Conservation (phyloP, 2,888 invertebrate genomes). For the Hypselothyrea guttata region DNA sequence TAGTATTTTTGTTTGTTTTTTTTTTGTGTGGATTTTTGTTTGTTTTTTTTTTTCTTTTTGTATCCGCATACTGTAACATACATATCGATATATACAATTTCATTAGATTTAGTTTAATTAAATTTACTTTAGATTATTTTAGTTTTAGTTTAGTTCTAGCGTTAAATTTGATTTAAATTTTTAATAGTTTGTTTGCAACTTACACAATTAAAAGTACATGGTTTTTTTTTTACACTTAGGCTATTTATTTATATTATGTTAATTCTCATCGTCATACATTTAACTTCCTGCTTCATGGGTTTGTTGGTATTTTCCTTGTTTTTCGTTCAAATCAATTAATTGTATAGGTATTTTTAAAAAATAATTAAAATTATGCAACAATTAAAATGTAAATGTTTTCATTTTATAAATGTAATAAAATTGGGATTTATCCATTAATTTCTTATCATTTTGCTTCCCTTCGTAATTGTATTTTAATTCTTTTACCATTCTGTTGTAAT, state of each 20-base stretch:
- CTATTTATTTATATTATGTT: constrained; percentile 16
- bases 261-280: constrained; percentile 1
- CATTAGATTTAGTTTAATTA: constrained; percentile 38
- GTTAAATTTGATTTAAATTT: constrained; percentile 77
- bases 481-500: constrained; percentile 15
- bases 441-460: constrained; percentile 48
- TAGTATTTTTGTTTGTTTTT: constrained; percentile 38
- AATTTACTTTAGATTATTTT: constrained; percentile 44
- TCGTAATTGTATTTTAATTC: constrained; percentile 26
- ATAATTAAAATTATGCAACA: constrained; percentile 80
- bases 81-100: constrained; percentile 55
- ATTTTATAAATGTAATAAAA: constrained; percentile 79
- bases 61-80: constrained; percentile 67
- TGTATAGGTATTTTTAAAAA: constrained; percentile 65
- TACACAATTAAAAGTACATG: constrained; percentile 43
- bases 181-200: constrained; percentile 72
- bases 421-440: constrained; percentile 64
- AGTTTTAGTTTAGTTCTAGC: constrained; percentile 50
- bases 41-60: constrained; percentile 48
- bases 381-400: constrained; percentile 75
- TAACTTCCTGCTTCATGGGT: neutral
- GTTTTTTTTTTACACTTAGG: constrained; percentile 52
- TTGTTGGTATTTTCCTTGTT: constrained; percentile 13
- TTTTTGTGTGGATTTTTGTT: constrained; percentile 48
- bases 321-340: constrained; percentile 51